Evolutionary conservation across 2,113 vertebrate genomes (phyloP), one percentile per base, ranked within the genome.

Genomic region (Protobothrops flavoviridis): DNA sequence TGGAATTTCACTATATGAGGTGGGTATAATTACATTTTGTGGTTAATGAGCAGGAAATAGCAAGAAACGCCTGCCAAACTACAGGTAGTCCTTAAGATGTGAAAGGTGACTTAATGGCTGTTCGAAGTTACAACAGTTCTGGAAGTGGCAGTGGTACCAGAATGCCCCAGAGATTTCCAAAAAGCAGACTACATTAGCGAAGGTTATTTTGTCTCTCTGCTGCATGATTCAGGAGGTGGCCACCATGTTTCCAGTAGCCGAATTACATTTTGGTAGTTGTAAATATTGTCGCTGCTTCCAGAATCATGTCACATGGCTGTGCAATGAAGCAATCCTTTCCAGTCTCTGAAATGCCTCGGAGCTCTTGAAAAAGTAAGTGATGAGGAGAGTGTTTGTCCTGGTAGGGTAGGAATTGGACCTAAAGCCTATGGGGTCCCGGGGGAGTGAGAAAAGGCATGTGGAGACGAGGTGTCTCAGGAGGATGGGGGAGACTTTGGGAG

Each of bases 1-100:
- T 99, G 88, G 99, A 99, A 96, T 99, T 99, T 96, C 99, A 99
- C 97, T 99, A 99, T 95, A 99, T 99, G 94, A 98, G 99, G 99
- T 99, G 53, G 1, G 97, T 95, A 1, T 24, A 0, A 52, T 0
- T 15, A 3, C 24, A 26, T 0, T 0, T 15, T 64, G 20, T 0
- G 43, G 55, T 26, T 87, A 56, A 74, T 81, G 11, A 64, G 4
- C 11, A 81, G 15, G 23, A 64, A 89, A 17, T 26, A 39, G 9
- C 61, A 29, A 64, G 61, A 64, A 10, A 64, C 20, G 33, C 7
- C 74, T 81, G 33, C 33, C 74, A 33, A 81, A 81, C 17, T 39
- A 15, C 4, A 69, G 64, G 12, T 69, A n/a, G 29, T 69, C 12
- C 29, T 69, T 12, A 4, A 69, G 61, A n/a, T n/a, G 15, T 0